Percentiles rank a stretch among this genome's conserved stretches.
These are phyloP conservation scores for Temnothorax curvispinosus DNA, from an alignment of 1,140 invertebrate species.

Conservation along the genomic window DNA sequence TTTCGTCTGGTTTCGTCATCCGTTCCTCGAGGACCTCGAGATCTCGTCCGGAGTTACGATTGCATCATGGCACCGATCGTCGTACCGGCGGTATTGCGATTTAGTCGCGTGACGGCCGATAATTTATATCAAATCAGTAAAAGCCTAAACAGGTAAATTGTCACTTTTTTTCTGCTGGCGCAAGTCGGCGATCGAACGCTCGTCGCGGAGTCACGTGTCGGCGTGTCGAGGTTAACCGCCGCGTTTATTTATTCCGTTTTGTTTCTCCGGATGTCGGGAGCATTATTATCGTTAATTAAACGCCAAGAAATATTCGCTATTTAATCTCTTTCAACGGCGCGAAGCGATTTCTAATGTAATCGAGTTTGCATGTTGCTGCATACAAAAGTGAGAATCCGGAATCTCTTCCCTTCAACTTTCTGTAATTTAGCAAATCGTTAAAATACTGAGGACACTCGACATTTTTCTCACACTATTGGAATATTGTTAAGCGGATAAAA, in stretches of 20 bases:
- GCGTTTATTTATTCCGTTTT: neutral
- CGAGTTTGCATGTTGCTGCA: neutral
- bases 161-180: neutral
- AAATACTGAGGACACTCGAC: neutral
- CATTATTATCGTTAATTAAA: neutral
- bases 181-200: neutral
- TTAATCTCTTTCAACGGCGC: neutral
- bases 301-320: neutral
- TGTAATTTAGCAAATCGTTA: neutral
- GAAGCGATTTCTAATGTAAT: neutral
- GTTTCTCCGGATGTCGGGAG: neutral
- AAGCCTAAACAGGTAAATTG: slow-evolving; percentile 74
- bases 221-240: slow-evolving; percentile 70
- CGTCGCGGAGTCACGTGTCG: neutral
- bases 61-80: slow-evolving; percentile 77
- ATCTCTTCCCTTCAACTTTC: neutral
- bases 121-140: slow-evolving; percentile 76
- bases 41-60: slow-evolving; percentile 24
- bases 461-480: neutral
- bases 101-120: slow-evolving; percentile 75
- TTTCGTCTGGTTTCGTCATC: slow-evolving; percentile 55
- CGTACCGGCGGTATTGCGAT: slow-evolving; percentile 75
- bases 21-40: neutral
- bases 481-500: neutral
- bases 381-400: neutral